Evolutionary conservation across 2,888 invertebrate species (phyloP), one percentile per base, ranked within the genome.

Genomic region (Platycnemis pennipes): DNA sequence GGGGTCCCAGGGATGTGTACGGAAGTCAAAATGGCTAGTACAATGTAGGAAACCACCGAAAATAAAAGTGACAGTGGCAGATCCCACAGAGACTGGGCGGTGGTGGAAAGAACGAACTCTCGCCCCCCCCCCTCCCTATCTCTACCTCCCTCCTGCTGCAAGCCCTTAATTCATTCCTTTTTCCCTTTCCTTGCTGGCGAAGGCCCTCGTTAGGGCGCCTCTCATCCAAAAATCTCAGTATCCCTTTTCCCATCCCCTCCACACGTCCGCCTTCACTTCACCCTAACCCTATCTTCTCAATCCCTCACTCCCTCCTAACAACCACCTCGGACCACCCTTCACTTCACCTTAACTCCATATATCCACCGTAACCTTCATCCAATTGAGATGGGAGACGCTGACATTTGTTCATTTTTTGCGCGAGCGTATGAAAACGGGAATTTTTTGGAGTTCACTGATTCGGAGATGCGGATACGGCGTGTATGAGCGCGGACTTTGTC

Each of bases 351-450:
- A 77, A 37, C 77, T 77, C 77, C 16, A 77, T 37, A 53, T 53
- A 89, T 89, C 56, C 89, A 89, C 56, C 89, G 89, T 56, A 56
- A 89, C 89, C 89, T 91, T 91, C 91, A 91, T 91, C 87, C 87
- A 44, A 87, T 87, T 91, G 56, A 63, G 91, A 91, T 56, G 89
- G 53, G 56, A 56, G 53, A 26, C 63, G 63, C 69, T 91, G 91
- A 91, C 63, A 69, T 91, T 91, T 56, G 63, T 63, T 91, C 45
- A 42, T 77, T 31, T 77, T 77, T 77, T 37, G 11, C n/a, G 77
- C 37, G 91, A 22, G 53, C 37, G 37, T 53, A 56, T 56, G 87
- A 45, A 63, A 87, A 46, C 53, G 89, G 56, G 56, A 31, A 42
- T 89, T 89, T 53, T 56, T 89, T 77, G 22, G n/a, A 69, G 77